phyloP scores from a whole-genome alignment of 1,140 invertebrate genomes.

The Brachionus rotundiformis region DNA sequence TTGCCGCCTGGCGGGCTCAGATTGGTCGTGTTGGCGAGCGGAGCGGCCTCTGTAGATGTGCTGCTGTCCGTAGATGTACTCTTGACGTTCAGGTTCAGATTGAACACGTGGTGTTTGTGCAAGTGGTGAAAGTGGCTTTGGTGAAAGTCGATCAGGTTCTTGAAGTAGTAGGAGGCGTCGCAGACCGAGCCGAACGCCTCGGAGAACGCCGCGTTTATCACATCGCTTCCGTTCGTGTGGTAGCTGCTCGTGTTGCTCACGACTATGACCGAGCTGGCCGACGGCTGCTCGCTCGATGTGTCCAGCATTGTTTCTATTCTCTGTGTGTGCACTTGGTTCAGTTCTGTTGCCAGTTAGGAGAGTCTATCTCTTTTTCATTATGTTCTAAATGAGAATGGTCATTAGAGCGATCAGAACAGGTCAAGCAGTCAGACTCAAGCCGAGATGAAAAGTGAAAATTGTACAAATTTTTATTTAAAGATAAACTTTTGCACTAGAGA shows the following conservation, averaged over 20 bases:
- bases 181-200: neutral
- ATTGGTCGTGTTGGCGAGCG: conserved; percentile 21
- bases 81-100: neutral
- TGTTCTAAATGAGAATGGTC: conserved; percentile 44
- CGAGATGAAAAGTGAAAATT: neutral
- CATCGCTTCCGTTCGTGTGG: neutral
- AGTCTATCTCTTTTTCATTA: conserved; percentile 37
- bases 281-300: conserved; percentile 13
- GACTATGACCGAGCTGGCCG: conserved; percentile 31
- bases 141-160: conserved; percentile 26
- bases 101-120: conserved; percentile 23
- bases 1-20: neutral
- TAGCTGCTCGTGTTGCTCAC: conserved; percentile 30
- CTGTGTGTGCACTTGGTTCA: neutral
- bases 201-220: neutral
- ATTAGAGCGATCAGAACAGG: neutral
- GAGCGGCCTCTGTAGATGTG: conserved; percentile 1
- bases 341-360: neutral
- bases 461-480: too few species aligned
- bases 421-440: conserved; percentile 18
- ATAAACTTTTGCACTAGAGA: conserved; percentile 36
- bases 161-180: conserved; percentile 28
- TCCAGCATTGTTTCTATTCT: conserved; percentile 5
- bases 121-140: conserved; percentile 28
- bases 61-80: conserved; percentile 12